Conservation (phyloP, 2,888 invertebrate species). For the Pimpla rufipes region DNA sequence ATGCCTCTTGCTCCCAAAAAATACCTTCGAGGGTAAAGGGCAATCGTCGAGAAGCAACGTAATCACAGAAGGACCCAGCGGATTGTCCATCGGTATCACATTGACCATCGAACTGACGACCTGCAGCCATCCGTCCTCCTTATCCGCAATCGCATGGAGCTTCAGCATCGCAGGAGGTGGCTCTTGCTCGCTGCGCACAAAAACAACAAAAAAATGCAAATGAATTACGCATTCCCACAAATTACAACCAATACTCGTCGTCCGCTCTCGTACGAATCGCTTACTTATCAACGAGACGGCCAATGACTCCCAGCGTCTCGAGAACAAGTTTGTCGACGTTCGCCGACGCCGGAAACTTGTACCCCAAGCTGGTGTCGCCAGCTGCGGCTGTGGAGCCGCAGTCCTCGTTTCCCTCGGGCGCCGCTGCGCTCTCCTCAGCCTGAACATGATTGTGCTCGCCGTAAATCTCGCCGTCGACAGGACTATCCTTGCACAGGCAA, state of each 20-base stretch:
- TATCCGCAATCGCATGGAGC: conserved; percentile 94
- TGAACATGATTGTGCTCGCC: conserved; percentile 31
- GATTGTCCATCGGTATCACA: conserved; percentile 93
- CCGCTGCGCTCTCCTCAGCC: conserved; percentile 73
- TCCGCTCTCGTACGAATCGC: conserved; percentile 78
- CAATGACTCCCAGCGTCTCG: conserved; percentile 92
- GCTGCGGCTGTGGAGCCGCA: conserved; percentile 73
- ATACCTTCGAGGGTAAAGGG: conserved; percentile 95
- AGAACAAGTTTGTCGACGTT: conserved; percentile 91
- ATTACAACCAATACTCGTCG: background rate
- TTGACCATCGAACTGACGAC: conserved; percentile 93
- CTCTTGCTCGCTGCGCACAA: conserved; percentile 91
- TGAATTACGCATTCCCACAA: background rate
- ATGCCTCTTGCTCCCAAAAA: conserved; percentile 2
- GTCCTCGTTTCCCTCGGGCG: conserved; percentile 80
- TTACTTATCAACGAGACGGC: conserved; percentile 94
- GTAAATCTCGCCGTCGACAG: conserved; percentile 86
- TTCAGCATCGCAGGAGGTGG: conserved; percentile 94
- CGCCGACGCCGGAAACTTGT: conserved; percentile 84
- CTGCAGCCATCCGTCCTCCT: conserved; percentile 96
- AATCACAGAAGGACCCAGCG: conserved; percentile 96
- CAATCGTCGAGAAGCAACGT: conserved; percentile 96
- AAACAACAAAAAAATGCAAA: conserved; percentile 21
- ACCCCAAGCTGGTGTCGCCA: conserved; percentile 77
- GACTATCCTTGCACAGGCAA: conserved; percentile 91